These are phyloP conservation scores for Cryptoprocta ferox DNA, from an alignment of 2,797 vertebrate genomes.

Conservation along the genomic window DNA sequence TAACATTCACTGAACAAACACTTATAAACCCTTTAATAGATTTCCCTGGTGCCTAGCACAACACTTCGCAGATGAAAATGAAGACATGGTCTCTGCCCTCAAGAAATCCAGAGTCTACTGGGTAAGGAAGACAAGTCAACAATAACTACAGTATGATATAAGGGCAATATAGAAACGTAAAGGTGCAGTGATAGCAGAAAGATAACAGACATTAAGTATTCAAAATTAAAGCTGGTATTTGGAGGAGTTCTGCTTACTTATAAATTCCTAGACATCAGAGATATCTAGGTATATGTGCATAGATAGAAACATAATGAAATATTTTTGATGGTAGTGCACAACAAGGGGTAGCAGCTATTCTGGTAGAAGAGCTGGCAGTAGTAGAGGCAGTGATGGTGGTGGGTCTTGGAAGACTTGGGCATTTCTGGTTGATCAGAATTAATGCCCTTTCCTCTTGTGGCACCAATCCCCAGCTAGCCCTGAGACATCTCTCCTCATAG, in stretches of 20 bases:
- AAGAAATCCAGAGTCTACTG: conserved; percentile 2
- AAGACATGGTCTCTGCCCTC: neutral
- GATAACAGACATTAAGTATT: conserved; percentile 29
- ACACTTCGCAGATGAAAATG: neutral
- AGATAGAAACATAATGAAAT: conserved; percentile 17
- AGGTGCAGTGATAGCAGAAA: neutral
- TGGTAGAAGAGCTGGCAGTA: neutral
- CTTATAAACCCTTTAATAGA: neutral
- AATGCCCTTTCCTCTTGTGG: neutral
- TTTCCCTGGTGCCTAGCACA: neutral
- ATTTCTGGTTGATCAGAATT: conserved; percentile 13
- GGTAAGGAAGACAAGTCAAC: conserved; percentile 22
- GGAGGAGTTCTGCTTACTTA: neutral
- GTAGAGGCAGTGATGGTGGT: neutral
- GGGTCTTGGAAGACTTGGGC: neutral
- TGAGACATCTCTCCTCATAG: neutral
- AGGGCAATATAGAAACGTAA: conserved; percentile 33
- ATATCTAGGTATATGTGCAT: neutral
- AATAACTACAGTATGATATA: neutral
- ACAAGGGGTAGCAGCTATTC: neutral
- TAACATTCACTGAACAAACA: neutral
- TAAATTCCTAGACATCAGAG: neutral
- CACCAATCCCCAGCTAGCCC: neutral
- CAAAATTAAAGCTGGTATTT: neutral
- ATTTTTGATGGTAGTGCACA: neutral